Base-by-base conservation (phyloP, 2,888 invertebrate species). In the Plusia festucae region DNA sequence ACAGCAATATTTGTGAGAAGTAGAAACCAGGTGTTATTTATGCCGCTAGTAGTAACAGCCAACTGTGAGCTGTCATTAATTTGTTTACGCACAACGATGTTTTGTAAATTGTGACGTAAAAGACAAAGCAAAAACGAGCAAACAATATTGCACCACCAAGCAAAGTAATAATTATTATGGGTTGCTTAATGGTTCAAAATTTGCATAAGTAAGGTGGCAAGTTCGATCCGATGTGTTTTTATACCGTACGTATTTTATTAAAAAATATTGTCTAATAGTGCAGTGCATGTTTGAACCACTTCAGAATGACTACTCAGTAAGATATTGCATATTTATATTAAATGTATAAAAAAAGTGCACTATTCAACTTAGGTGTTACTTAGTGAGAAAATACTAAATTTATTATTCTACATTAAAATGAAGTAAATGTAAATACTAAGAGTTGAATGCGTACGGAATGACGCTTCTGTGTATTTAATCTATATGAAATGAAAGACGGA, bases 401-500 rank as follows among this genome's bases (percentile, higher is more conserved):
- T n/a, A n/a, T n/a, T n/a, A n/a, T n/a, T n/a, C n/a, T n/a, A n/a
- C n/a, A n/a, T n/a, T n/a, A n/a, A n/a, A n/a, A n/a, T n/a, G n/a
- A n/a, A n/a, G n/a, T n/a, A n/a, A n/a, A n/a, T n/a, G 8, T 34
- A 34, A 34, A 13, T 34, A n/a, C n/a, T n/a, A n/a, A n/a, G 5
- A 40, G n/a, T 15, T 5, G 15, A 16, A 16, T 24, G 1, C 11
- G 34, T 6, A 5, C 0, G 0, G 11, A 18, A 11, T 53, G 70
- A 11, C 53, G 7, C 27, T 0, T 72, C 78, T 80, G 60, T 7
- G 9, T n/a, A 3, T 24, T 30, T 69, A 66, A 34, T 78, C 81
- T 78, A 55, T 76, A 76, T 49, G 11, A 24, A 57, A 67, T 57
- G 63, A 65, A 68, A 67, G 65, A 79, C 73, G 60, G 73, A 77